Conservation (phyloP, 2,797 vertebrate species). For the Sibirionetta formosa region DNA sequence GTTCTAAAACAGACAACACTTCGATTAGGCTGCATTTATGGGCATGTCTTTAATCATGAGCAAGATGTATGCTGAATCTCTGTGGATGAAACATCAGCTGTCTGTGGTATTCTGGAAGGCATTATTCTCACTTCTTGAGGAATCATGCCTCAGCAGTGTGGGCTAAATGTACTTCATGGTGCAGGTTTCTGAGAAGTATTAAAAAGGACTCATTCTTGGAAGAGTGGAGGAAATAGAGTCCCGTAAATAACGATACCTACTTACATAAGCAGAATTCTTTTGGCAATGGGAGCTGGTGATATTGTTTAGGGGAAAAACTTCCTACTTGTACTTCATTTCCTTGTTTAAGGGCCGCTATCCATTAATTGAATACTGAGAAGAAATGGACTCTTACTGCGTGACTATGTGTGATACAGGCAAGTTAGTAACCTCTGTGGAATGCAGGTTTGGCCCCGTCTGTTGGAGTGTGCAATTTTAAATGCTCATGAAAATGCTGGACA, state of each 20-base stretch:
- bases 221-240: constrained; percentile 53
- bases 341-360: background rate
- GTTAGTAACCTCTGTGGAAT: constrained; percentile 45
- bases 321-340: constrained; percentile 55
- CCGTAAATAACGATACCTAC: constrained; percentile 56
- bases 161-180: constrained; percentile 46
- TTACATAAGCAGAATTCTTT: constrained; percentile 56
- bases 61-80: constrained; percentile 57
- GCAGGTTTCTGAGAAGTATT: constrained; percentile 73
- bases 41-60: constrained; percentile 65
- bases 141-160: constrained; percentile 17
- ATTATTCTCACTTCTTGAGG: constrained; percentile 48
- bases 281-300: background rate
- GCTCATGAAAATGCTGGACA: background rate
- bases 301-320: constrained; percentile 23
- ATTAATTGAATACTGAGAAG: constrained; percentile 3
- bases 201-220: constrained; percentile 65
- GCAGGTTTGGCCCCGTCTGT: constrained; percentile 36
- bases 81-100: constrained; percentile 56
- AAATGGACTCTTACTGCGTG: background rate
- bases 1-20: constrained; percentile 56
- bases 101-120: constrained; percentile 57
- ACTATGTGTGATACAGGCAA: constrained; percentile 1
- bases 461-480: background rate
- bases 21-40: constrained; percentile 63